phyloP scores from a whole-genome alignment of 2,797 vertebrate species.

The Microcaecilia unicolor region DNA sequence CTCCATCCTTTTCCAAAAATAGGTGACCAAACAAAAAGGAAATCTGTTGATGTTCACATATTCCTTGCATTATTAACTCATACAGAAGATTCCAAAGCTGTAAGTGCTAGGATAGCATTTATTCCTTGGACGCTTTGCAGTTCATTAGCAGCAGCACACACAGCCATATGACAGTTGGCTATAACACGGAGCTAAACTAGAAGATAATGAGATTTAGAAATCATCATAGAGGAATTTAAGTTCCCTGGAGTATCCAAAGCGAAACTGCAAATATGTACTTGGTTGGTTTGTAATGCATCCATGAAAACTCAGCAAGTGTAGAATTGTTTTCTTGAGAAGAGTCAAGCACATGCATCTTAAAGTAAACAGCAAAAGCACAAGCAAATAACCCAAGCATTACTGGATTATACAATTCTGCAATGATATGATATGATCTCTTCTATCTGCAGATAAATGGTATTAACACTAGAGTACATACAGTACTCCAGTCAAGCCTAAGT shows the following conservation, averaged over 20 bases:
- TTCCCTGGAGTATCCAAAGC: conserved; percentile 18
- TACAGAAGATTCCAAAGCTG: too few species aligned
- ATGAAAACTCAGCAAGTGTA: not conserved
- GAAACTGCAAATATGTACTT: conserved; percentile 16
- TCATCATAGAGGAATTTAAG: conserved; percentile 22
- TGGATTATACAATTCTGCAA: too few species aligned
- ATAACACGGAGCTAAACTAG: conserved; percentile 25
- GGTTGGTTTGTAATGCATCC: conserved; percentile 8
- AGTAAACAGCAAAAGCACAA: not conserved
- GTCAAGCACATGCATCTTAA: too few species aligned
- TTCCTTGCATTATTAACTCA: too few species aligned
- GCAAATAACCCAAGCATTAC: not conserved
- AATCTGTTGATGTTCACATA: too few species aligned
- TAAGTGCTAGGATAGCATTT: conserved; percentile 15
- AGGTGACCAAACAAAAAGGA: too few species aligned
- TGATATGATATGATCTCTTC: too few species aligned
- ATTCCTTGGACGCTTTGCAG: conserved; percentile 24
- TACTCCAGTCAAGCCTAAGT: too few species aligned
- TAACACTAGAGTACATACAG: too few species aligned
- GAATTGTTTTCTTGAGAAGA: too few species aligned
- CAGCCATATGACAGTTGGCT: conserved; percentile 32
- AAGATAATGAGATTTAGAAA: conserved; percentile 37
- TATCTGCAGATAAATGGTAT: too few species aligned
- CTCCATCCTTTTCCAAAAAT: too few species aligned
- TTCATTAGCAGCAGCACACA: conserved; percentile 28